phyloP scores from a whole-genome alignment of 2,888 invertebrate genomes.

The Magallana nippona region DNA sequence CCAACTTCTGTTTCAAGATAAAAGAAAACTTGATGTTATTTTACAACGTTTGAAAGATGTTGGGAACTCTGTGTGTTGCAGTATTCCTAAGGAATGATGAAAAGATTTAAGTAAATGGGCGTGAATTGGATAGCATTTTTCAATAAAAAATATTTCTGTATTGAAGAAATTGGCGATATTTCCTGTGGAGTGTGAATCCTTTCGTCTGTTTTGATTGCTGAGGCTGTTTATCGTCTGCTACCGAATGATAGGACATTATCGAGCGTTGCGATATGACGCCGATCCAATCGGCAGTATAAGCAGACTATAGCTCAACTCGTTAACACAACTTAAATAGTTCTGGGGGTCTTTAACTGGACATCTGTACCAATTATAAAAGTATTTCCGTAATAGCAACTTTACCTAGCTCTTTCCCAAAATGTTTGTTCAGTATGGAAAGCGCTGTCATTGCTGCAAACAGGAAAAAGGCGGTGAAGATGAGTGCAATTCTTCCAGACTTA shows the following conservation, averaged over 20 bases:
- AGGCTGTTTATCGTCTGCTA: conserved; percentile 13
- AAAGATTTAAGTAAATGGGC: not conserved
- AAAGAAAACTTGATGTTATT: not conserved
- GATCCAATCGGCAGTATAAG: not conserved
- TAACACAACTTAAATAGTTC: not conserved
- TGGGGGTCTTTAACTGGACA: conserved; percentile 6
- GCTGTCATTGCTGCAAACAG: conserved; percentile 41
- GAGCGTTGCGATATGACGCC: not conserved
- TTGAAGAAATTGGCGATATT: conserved; percentile 5
- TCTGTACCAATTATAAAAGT: conserved; percentile 7
- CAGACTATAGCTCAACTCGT: conserved; percentile 16
- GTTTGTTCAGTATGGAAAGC: conserved; percentile 30
- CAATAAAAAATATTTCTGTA: not conserved
- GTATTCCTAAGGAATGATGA: not conserved
- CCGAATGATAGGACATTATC: conserved; percentile 26
- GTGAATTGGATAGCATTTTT: not conserved
- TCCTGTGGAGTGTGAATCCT: conserved; percentile 7
- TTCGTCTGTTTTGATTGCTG: not conserved
- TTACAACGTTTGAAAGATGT: not conserved
- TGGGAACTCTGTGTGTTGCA: not conserved
- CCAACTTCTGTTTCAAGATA: not conserved
- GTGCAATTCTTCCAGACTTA: conserved; percentile 11
- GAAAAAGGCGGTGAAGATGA: conserved; percentile 36
- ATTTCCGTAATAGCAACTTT: conserved; percentile 5
- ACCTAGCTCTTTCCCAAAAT: conserved; percentile 34